Percentiles rank a stretch among this genome's conserved stretches.
These are phyloP conservation scores for Neodiprion lecontei DNA, from an alignment of 1,140 invertebrate genomes.

Conservation along the genomic window DNA sequence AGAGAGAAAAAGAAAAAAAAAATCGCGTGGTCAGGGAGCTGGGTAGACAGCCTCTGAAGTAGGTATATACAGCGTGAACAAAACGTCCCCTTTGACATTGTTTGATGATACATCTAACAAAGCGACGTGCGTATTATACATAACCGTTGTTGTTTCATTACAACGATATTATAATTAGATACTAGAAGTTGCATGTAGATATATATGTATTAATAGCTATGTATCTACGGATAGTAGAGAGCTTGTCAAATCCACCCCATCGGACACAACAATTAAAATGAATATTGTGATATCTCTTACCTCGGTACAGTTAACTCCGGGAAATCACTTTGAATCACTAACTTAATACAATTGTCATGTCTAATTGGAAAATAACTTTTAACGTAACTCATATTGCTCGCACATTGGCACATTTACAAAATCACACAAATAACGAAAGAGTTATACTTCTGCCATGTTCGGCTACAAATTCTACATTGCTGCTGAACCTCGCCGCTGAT, in stretches of 20 bases:
- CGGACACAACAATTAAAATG: not conserved
- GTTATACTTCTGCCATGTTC: conserved; percentile 5
- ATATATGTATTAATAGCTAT: not conserved
- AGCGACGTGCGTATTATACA: not conserved
- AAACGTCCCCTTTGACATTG: conserved; percentile 2
- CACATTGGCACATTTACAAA: not conserved
- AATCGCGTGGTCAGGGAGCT: not conserved
- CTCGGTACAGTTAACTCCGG: not conserved
- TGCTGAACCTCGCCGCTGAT: not conserved
- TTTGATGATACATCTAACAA: not conserved
- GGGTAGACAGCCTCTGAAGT: not conserved
- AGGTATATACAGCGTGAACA: not conserved
- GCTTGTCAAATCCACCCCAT: conserved; percentile 6
- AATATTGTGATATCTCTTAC: not conserved
- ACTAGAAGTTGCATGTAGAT: not conserved
- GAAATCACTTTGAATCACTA: not conserved
- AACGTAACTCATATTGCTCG: not conserved
- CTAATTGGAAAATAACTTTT: not conserved
- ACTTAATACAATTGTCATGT: not conserved
- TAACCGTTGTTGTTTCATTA: not conserved
- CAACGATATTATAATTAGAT: not conserved
- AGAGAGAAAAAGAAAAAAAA: not conserved
- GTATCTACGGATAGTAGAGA: too few species aligned
- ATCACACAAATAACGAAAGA: not conserved
- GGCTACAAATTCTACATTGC: conserved; percentile 7